phyloP scores from a whole-genome alignment of 2,797 vertebrate species.

The Sebastes jordani region DNA sequence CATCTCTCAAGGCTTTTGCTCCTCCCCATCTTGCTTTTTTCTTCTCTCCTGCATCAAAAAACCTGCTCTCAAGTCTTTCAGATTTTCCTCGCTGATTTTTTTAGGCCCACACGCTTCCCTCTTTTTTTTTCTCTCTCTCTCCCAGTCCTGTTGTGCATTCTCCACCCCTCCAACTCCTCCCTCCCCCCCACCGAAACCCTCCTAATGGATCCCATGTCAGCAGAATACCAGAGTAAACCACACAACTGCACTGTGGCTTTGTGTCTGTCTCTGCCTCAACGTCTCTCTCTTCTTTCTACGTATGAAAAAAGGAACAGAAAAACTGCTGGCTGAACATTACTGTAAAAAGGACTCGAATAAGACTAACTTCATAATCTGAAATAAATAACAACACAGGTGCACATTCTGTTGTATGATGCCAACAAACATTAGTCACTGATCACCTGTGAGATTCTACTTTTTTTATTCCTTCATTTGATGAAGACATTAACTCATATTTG shows the following conservation, averaged over 20 bases:
- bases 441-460: neutral
- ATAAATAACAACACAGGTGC: neutral
- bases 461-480: neutral
- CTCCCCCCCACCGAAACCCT: slow-evolving; percentile 34
- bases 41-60: slow-evolving; percentile 57
- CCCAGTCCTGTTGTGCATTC: slow-evolving; percentile 47
- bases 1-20: slow-evolving; percentile 66
- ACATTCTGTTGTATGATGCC: neutral
- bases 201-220: slow-evolving; percentile 78
- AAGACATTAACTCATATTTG: neutral
- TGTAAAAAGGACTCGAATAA: slow-evolving; percentile 4
- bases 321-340: slow-evolving; percentile 37
- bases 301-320: slow-evolving; percentile 46
- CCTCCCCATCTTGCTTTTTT: slow-evolving; percentile 53
- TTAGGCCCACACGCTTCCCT: slow-evolving; percentile 23
- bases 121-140: slow-evolving; percentile 8
- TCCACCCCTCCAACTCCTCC: slow-evolving; percentile 6
- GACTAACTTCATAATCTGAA: neutral
- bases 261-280: slow-evolving; percentile 67
- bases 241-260: slow-evolving; percentile 77
- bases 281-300: slow-evolving; percentile 41
- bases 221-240: slow-evolving; percentile 80
- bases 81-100: slow-evolving; percentile 55
- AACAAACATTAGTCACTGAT: neutral
- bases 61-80: slow-evolving; percentile 54